A percentile compares a stretch with the other conserved stretches of the same genome.
phyloP scores from a whole-genome alignment of 2,113 vertebrate species.

The Tragelaphus scriptus region DNA sequence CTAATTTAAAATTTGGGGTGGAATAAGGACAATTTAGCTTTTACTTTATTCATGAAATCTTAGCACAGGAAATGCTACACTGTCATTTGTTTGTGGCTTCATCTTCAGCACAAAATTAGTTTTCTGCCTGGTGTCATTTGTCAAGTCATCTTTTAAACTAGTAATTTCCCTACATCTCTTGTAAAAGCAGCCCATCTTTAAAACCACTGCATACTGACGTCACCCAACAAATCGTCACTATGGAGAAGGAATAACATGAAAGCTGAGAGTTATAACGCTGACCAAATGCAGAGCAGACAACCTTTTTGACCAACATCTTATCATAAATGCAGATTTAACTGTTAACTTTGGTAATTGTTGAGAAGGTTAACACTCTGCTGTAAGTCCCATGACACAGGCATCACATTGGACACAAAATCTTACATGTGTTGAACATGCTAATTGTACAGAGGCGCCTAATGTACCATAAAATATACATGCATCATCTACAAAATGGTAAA shows the following conservation, averaged over 20 bases:
- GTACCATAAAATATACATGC: background rate
- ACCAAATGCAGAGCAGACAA: background rate
- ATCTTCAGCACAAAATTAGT: background rate
- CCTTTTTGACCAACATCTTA: background rate
- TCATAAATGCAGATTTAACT: background rate
- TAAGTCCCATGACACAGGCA: background rate
- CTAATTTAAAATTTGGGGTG: background rate
- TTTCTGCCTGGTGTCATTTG: conserved; percentile 24
- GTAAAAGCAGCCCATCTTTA: background rate
- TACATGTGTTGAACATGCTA: background rate
- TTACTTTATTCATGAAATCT: conserved; percentile 16
- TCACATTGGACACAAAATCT: background rate
- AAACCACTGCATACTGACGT: background rate
- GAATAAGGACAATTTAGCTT: background rate
- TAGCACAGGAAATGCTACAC: background rate
- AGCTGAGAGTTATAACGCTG: background rate
- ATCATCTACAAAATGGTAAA: background rate
- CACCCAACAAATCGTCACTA: background rate
- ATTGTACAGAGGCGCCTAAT: background rate
- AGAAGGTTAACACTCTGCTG: background rate
- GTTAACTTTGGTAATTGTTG: background rate
- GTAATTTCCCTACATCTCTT: background rate
- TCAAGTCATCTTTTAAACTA: conserved; percentile 11
- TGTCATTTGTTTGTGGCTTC: conserved; percentile 22
- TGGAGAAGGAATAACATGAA: background rate